These are phyloP conservation scores for Melanotaenia nigrans DNA, from an alignment of 2,797 vertebrate species.

Conservation along the genomic window DNA sequence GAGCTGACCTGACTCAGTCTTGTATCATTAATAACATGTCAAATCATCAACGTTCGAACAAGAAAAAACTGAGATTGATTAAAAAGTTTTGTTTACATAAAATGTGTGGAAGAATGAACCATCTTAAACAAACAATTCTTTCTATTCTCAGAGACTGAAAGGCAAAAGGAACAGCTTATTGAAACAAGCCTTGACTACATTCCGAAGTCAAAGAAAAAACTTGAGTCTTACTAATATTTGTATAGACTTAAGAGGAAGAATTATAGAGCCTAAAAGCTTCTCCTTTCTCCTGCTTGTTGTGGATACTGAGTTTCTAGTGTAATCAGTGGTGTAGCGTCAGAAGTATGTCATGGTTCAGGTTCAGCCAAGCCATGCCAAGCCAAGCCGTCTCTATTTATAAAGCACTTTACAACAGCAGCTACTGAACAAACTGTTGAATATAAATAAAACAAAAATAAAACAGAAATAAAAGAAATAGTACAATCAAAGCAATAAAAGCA, in stretches of 20 bases:
- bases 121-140: constrained; percentile 29
- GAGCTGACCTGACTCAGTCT: constrained; percentile 49
- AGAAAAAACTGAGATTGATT: constrained; percentile 25
- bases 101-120: constrained; percentile 20
- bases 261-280: background rate
- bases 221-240: constrained; percentile 2
- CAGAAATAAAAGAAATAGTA: too few relatives aligned
- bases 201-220: constrained; percentile 27
- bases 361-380: background rate
- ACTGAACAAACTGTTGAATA: too few relatives aligned
- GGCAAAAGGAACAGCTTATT: background rate
- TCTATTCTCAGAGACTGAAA: constrained; percentile 3
- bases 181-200: constrained; percentile 17
- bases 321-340: constrained; percentile 19
- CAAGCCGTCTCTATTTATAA: too few relatives aligned
- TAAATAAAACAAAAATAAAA: too few relatives aligned
- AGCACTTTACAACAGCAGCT: too few relatives aligned
- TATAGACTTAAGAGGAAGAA: background rate
- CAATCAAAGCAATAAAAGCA: too few relatives aligned
- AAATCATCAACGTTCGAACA: constrained; percentile 45
- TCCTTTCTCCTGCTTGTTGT: constrained; percentile 13
- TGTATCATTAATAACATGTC: constrained; percentile 59
- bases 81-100: constrained; percentile 35
- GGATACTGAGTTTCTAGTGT: background rate
- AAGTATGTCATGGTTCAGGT: background rate